Evolutionary conservation across 2,113 vertebrate species (phyloP).

Genomic region (Onychostoma macrolepis): DNA sequence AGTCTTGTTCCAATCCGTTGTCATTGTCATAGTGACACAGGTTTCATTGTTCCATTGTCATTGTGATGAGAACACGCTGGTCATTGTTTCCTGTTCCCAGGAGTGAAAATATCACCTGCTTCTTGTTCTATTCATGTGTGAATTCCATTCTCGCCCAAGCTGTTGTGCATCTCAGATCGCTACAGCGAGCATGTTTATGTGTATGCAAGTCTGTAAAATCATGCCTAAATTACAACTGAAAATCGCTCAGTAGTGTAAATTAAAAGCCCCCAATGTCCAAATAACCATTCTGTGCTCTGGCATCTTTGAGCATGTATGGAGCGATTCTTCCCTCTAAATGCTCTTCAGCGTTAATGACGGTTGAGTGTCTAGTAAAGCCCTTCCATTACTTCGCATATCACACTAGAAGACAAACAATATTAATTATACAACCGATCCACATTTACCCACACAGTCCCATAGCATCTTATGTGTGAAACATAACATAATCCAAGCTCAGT

Average conservation of each 20-base stretch:
- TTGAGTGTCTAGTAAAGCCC: conserved; percentile 44
- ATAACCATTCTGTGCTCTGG: not conserved
- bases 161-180: not conserved
- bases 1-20: conserved; percentile 29
- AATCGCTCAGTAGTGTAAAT: not conserved
- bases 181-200: not conserved
- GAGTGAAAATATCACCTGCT: not conserved
- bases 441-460: conserved; percentile 37
- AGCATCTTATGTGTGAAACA: conserved; percentile 27
- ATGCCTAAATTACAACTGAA: not conserved
- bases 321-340: not conserved
- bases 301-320: conserved; percentile 9
- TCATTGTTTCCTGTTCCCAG: conserved; percentile 2
- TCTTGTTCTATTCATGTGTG: not conserved
- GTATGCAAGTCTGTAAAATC: not conserved
- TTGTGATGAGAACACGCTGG: not conserved
- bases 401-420: conserved; percentile 44
- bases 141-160: not conserved
- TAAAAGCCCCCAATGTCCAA: conserved; percentile 3
- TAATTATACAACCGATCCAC: conserved; percentile 38
- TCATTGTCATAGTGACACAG: not conserved
- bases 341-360: conserved; percentile 32
- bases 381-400: conserved; percentile 25
- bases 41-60: conserved; percentile 31
- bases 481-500: conserved; percentile 10